phyloP scores from a whole-genome alignment of 2,888 invertebrate genomes.

The Drosophila nigricruria region DNA sequence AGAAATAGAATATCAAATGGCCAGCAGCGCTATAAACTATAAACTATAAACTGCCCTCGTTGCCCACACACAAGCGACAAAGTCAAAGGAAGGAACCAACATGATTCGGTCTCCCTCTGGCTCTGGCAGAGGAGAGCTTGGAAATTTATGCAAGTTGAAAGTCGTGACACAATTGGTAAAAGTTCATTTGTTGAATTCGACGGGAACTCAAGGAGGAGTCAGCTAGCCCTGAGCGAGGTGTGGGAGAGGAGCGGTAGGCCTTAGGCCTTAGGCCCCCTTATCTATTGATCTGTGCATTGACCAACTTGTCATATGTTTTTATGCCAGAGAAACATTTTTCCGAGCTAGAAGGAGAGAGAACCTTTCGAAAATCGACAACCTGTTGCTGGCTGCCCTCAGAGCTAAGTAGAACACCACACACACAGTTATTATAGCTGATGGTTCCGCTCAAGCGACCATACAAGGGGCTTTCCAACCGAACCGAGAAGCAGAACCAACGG shows the following conservation, averaged over 20 bases:
- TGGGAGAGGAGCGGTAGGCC: constrained; percentile 1
- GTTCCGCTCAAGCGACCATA: constrained; percentile 59
- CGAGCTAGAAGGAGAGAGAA: constrained; percentile 11
- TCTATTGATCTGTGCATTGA: constrained; percentile 35
- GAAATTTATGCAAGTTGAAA: constrained; percentile 80
- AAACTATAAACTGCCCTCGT: constrained; percentile 30
- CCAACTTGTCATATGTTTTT: constrained; percentile 51
- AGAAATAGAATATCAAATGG: constrained; percentile 48
- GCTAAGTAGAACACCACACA: constrained; percentile 59
- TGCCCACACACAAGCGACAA: constrained; percentile 51
- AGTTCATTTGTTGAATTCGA: constrained; percentile 66
- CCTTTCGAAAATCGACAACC: constrained; percentile 62
- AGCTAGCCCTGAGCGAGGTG: not conserved
- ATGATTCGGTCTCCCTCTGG: constrained; percentile 1
- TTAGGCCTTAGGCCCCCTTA: constrained; percentile 38
- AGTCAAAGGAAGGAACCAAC: constrained; percentile 3
- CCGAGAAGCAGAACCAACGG: constrained; percentile 69
- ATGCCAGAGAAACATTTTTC: not conserved
- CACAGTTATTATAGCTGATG: constrained; percentile 58
- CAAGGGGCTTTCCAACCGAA: constrained; percentile 44
- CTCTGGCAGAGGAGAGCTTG: constrained; percentile 9
- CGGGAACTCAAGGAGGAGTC: not conserved
- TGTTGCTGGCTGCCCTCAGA: constrained; percentile 50
- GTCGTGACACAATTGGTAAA: constrained; percentile 77
- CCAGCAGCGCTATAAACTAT: constrained; percentile 50